Base-by-base conservation (phyloP, 1,140 invertebrate genomes). In the Nylanderia fulva region DNA sequence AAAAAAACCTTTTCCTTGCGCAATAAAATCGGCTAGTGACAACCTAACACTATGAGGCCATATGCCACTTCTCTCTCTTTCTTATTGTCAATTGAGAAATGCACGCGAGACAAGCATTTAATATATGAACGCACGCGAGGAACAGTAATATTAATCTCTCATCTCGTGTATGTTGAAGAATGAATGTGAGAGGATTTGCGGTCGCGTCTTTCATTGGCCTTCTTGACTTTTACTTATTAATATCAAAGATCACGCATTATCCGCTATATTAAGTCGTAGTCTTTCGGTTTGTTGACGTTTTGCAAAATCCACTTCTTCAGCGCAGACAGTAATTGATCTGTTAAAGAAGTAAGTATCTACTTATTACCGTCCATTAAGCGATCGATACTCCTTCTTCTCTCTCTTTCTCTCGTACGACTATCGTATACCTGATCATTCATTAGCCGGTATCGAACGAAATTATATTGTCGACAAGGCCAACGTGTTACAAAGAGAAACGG, bases 381-480 rank as follows among this genome's bases (percentile, higher is more conserved):
- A 61, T 27, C 68, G 85, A 69, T 75, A 54, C 60, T 75, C 68
- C 45, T 60, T 3, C 60, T 75, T 60, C 45, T 60, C 6, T 66
- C 54, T 33, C 11, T 66, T 24, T 58, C 72, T 80, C 71, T 88
- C 60, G 6, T 24, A 11, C 64, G 75, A 88, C 85, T 88, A 88
- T 76, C 77, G 18, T 61, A 82, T 24, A n/a, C n/a, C n/a, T n/a
- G n/a, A 76, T 85, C 82, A 87, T 84, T 88, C 76, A 71, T 79
- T 76, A 80, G 84, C 82, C 86, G 85, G 77, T 79, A 82, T 85
- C 79, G 79, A 86, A 84, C 85, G 71, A 88, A 86, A 89, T 61
- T 84, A 72, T 42, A 88, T 89, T 88, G 87, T 89, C 66, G 54
- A 45, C 29, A 71, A 48, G 71, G 15, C 13, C 42, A 61, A 69